Evolutionary conservation across 2,888 invertebrate genomes (phyloP), one percentile per base, ranked within the genome.

Genomic region (Neoscelio sp.): DNA sequence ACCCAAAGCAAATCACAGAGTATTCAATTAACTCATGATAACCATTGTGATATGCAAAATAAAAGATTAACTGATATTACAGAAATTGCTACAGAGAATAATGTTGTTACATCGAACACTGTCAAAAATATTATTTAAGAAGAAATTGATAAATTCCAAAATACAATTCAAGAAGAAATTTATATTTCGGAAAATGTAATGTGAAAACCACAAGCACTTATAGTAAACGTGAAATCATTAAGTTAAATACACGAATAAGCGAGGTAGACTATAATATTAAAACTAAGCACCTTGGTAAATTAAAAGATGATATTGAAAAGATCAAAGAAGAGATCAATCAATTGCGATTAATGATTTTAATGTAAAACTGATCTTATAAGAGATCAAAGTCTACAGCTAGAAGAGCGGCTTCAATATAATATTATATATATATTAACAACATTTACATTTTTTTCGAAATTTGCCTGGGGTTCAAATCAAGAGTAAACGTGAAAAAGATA

Each of bases 381-480:
- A 85, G 84, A 2, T 85, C n/a, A n/a, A n/a, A n/a, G n/a, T n/a
- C n/a, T n/a, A n/a, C n/a, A n/a, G n/a, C n/a, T n/a, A n/a, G n/a
- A n/a, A n/a, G n/a, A n/a, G n/a, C n/a, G n/a, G n/a, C n/a, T n/a
- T n/a, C n/a, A n/a, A n/a, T n/a, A n/a, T n/a, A n/a, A n/a, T n/a
- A n/a, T 80, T 68, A 85, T 85, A 67, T 89, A 85, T 65, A 78
- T 90, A 33, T 79, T 91, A 62, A 85, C 86, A 6, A 83, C 6
- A 91, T 90, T 52, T 75, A 78, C 58, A 48, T 64, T 8, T 78
- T 89, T 82, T 89, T n/a, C 89, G 2, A 91, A 91, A 83, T 91
- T 82, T 83, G 85, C 88, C 2, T 91, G 74, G 70, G 67, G 50
- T 79, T 7, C 77, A 75, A 3, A 6, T 75, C 1, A 81, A 75